These are phyloP conservation scores for Orientallactaga bullata DNA, from an alignment of 2,113 vertebrate species.

Conservation along the genomic window DNA sequence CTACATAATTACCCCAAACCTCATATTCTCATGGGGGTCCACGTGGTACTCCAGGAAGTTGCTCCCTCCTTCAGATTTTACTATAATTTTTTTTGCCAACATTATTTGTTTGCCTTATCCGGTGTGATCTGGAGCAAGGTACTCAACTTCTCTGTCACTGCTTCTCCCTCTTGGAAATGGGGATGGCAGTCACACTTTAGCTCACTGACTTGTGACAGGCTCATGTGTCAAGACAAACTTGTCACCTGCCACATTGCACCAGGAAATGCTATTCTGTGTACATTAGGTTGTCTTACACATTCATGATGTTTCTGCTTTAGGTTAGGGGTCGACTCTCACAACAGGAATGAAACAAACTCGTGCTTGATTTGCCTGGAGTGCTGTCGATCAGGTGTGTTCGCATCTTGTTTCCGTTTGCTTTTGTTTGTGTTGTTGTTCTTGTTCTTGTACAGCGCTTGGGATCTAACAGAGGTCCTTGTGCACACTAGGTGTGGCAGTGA, in stretches of 20 bases:
- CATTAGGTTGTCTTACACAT: background rate
- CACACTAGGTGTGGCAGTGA: too few species aligned
- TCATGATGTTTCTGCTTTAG: background rate
- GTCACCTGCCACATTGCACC: background rate
- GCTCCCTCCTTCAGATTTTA: background rate
- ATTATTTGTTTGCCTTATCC: background rate
- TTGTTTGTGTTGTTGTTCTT: background rate
- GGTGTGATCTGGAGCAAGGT: background rate
- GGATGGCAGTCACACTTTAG: background rate
- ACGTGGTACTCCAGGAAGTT: background rate
- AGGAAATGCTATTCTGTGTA: background rate
- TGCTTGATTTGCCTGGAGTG: background rate
- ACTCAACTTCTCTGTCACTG: background rate
- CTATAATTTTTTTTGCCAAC: background rate
- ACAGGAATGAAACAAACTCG: background rate
- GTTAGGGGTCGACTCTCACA: background rate
- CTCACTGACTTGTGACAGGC: background rate
- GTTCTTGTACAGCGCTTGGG: too few species aligned
- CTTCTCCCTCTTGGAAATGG: background rate
- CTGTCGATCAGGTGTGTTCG: background rate
- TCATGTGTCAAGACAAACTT: background rate
- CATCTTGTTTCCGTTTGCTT: background rate
- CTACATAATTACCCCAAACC: background rate
- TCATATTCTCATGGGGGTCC: background rate
- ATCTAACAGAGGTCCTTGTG: background rate